A percentile compares a stretch with the other conserved stretches of the same genome.
These are phyloP conservation scores for Panagrolaimus sp. DNA, from an alignment of 1,140 invertebrate genomes.

Conservation along the genomic window DNA sequence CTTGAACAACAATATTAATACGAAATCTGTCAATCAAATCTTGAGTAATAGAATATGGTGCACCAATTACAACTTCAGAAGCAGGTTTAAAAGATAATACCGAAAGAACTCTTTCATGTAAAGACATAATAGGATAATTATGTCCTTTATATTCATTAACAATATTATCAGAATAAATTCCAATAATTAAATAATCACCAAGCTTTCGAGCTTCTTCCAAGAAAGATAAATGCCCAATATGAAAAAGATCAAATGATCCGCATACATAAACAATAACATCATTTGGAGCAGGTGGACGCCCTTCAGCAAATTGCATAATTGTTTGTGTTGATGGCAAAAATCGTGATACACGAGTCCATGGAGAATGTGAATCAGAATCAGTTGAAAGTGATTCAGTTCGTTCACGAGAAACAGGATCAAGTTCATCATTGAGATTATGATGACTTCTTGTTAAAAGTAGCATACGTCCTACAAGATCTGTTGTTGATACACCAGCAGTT, in stretches of 20 bases:
- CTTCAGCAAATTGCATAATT: constrained; percentile 94
- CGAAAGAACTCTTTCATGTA: constrained; percentile 91
- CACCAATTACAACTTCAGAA: constrained; percentile 96
- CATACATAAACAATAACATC: constrained; percentile 88
- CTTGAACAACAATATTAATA: constrained; percentile 86
- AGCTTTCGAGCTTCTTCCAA: constrained; percentile 75
- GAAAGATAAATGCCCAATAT: constrained; percentile 94
- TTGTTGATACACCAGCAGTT: constrained; percentile 83
- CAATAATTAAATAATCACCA: constrained; percentile 95
- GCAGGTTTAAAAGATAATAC: constrained; percentile 97
- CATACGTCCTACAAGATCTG: constrained; percentile 70
- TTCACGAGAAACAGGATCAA: constrained; percentile 43
- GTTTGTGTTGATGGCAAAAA: constrained; percentile 95
- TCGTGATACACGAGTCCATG: constrained; percentile 94
- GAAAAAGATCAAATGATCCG: constrained; percentile 96
- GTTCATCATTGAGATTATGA: constrained; percentile 66
- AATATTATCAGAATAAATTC: constrained; percentile 88
- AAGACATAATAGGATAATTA: constrained; percentile 99
- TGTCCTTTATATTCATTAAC: constrained; percentile 77
- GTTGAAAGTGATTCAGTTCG: constrained; percentile 48
- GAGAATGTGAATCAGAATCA: constrained; percentile 76
- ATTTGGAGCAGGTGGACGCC: constrained; percentile 74
- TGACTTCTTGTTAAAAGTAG: constrained; percentile 85
- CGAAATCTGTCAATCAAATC: constrained; percentile 93
- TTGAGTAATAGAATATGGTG: constrained; percentile 83